Conservation (phyloP, 2,113 vertebrate genomes). For the Cinclus cinclus region DNA sequence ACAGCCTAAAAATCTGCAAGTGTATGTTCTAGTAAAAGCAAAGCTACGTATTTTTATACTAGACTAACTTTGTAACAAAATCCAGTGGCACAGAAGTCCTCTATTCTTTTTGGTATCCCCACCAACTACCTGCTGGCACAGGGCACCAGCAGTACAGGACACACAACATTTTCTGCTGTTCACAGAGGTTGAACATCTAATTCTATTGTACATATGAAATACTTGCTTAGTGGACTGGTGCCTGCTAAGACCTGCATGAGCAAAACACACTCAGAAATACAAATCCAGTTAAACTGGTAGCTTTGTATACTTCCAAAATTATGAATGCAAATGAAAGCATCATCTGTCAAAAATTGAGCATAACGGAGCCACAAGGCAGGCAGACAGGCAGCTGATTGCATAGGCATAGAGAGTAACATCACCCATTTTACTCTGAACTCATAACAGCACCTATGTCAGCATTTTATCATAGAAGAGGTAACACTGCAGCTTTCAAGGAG, state of each 20-base stretch:
- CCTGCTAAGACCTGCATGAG: neutral
- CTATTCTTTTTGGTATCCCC: neutral
- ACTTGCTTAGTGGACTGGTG: neutral
- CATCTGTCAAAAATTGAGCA: neutral
- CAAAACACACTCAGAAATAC: neutral
- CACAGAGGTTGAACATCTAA: neutral
- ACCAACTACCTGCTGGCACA: neutral
- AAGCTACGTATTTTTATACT: neutral
- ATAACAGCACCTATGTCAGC: neutral
- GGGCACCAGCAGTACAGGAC: neutral
- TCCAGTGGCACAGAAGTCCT: neutral
- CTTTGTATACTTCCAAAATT: neutral
- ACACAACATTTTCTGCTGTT: neutral
- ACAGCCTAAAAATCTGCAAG: neutral
- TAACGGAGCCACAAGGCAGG: neutral
- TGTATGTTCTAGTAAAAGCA: neutral
- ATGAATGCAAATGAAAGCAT: neutral
- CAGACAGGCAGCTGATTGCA: neutral
- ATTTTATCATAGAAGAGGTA: neutral
- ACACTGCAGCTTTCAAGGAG: neutral
- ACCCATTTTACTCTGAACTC: neutral
- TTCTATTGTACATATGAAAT: neutral
- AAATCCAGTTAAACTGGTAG: neutral
- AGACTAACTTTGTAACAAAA: neutral
- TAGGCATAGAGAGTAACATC: neutral